Evolutionary conservation across 1,140 invertebrate genomes (phyloP).

Genomic region (Ceratosolen solmsi): DNA sequence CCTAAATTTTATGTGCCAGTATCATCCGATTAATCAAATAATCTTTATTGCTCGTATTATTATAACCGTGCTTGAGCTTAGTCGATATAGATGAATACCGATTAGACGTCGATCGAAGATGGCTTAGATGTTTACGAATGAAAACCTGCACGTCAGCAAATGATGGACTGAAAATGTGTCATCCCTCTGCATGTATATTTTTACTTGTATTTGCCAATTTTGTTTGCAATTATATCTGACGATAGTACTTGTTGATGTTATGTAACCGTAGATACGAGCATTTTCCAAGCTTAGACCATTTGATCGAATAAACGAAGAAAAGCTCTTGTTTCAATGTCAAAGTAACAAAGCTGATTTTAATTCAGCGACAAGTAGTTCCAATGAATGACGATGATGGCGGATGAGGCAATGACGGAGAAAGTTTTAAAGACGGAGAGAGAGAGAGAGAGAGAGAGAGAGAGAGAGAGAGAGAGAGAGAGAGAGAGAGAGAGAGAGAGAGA

Average conservation of each 20-base stretch:
- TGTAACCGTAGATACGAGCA: neutral
- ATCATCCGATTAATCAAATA: slow-evolving; percentile 17
- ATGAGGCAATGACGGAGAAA: too few species aligned
- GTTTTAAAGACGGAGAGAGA: too few species aligned
- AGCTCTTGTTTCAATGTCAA: neutral
- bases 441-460: too few species aligned
- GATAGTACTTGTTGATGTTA: neutral
- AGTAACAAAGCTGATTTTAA: too few species aligned
- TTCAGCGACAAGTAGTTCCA: too few species aligned
- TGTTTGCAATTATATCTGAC: neutral
- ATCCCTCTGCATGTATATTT: slow-evolving; percentile 2
- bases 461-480: too few species aligned
- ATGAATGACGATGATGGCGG: too few species aligned
- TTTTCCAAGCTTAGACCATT: neutral
- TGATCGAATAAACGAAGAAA: neutral
- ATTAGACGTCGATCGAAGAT: neutral
- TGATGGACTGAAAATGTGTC: neutral
- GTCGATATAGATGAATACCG: neutral
- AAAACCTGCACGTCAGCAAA: neutral
- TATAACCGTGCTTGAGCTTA: slow-evolving; percentile 10
- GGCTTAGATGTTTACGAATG: neutral
- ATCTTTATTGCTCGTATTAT: neutral
- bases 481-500: too few species aligned
- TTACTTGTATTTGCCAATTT: neutral
- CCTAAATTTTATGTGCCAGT: neutral